Base-by-base conservation (phyloP, 1,140 invertebrate species). In the Drosophila gunungcola region DNA sequence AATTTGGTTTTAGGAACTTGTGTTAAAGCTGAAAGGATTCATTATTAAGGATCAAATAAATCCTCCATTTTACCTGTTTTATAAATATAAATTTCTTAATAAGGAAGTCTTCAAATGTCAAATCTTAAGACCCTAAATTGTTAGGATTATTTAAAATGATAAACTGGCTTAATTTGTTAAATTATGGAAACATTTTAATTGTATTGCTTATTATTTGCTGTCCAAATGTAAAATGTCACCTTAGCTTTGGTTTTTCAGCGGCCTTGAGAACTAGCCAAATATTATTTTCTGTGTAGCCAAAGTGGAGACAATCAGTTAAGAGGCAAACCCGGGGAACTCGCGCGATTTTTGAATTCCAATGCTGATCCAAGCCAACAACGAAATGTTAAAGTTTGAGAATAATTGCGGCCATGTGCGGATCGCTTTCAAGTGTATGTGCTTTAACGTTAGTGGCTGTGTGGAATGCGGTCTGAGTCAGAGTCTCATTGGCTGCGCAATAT, bases 381-480 rank as follows among this genome's bases (percentile, higher is more conserved):
- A 86, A 86, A 86, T 86, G 83, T 73, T 86, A 86, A 88, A 83
- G 83, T 86, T 86, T 86, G 84, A 79, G 83, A 86, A 86, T 86
- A 88, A 82, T 83, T 88, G 82, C 67, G 64, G 68, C 64, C 70
- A 76, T 77, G 73, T 77, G 73, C 67, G 57, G 48, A 64, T 54
- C 64, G 73, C 56, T 55, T 65, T 16, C 51, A 62, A 32, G 54
- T 42, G 53, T 36, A 32, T 49, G 43, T 67, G 60, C 57, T 55
- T 46, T 16, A 64, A 29, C 21, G 58, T 32, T 65, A 68, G 64
- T 68, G 61, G 64, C 49, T 45, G 73, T 51, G 51, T 70, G 79
- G 73, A 86, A 86, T 70, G 82, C 84, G 84, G 83, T 60, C 73
- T 83, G 81, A 83, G 64, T 84, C 80, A 84, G 70, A 68, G 16